These are phyloP conservation scores for Venturia canescens DNA, from an alignment of 1,140 invertebrate species.

Conservation along the genomic window DNA sequence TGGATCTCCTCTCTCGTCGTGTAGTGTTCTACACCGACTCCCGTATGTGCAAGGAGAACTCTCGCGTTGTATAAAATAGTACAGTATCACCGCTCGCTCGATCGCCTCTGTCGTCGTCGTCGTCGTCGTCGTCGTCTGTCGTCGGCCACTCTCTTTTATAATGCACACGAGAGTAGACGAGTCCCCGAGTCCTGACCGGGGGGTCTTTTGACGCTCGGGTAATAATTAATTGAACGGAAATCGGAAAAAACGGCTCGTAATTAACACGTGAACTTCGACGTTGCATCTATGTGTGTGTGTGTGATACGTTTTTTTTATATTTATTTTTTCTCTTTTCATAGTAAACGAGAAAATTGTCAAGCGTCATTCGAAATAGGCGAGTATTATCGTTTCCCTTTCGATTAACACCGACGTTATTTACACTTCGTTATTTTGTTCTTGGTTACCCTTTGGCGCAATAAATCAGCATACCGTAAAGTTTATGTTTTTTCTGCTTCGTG, in stretches of 20 bases:
- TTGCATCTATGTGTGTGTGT: neutral
- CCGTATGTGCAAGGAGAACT: neutral
- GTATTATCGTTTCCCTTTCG: conserved; percentile 58
- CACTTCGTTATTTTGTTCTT: conserved; percentile 62
- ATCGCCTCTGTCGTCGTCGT: neutral
- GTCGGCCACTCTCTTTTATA: conserved; percentile 38
- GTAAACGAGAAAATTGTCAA: conserved; percentile 9
- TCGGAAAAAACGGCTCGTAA: conserved; percentile 28
- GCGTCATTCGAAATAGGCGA: conserved; percentile 47
- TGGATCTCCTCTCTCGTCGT: conserved; percentile 56
- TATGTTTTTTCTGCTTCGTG: conserved; percentile 37
- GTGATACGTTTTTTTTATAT: neutral
- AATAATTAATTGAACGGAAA: conserved; percentile 26
- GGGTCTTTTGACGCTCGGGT: neutral
- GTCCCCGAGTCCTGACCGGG: neutral
- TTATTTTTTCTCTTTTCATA: neutral
- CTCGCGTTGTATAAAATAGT: conserved; percentile 23
- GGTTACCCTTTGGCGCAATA: conserved; percentile 64
- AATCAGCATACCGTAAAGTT: conserved; percentile 52
- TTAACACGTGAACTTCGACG: conserved; percentile 32
- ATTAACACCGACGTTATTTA: conserved; percentile 59
- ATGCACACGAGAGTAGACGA: conserved; percentile 9
- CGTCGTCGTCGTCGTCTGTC: conserved; percentile 22
- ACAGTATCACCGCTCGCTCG: conserved; percentile 28
- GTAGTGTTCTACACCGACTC: conserved; percentile 13